Evolutionary conservation across 1,140 invertebrate genomes (phyloP), one percentile per base, ranked within the genome.

Genomic region (Halesus radiatus): DNA sequence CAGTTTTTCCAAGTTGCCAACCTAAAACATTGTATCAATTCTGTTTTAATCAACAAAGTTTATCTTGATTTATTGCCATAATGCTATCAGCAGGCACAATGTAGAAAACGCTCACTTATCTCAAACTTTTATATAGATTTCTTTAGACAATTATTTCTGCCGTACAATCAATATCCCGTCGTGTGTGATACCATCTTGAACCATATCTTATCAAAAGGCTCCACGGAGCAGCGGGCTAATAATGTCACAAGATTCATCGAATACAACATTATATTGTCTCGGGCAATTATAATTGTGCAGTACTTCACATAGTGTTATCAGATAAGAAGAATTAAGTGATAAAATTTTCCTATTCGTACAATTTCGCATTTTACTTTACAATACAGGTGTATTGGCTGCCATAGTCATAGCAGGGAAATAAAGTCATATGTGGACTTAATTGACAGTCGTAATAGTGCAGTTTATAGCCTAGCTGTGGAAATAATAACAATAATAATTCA

Each of bases 271-370:
- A 64, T 64, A 64, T 64, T 64, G 60, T 64, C 20, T 64, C 23
- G 22, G 22, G 15, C 60, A 29, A 22, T 64, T 64, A 26, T 64
- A 7, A 56, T 32, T 76, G 52, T 58, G 73, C 73, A 75, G 29
- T 15, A 50, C 66, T 74, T 74, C 52, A 68, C 22, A 77, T 54
- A 66, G 37, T 16, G 7, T 78, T 64, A 78, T 78, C 66, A 68
- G 76, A 78, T 78, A 78, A 78, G 76, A 13, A 70, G 60, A 50
- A 78, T 70, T 52, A 56, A 52, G 52, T 70, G 76, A 78, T 78
- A 78, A 78, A 76, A 45, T 52, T 52, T 26, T 66, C 76, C 60
- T 54, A 62, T 58, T n/a, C 37, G 32, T 22, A 26, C 18, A 45
- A 8, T 45, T 77, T 22, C 22, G 62, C 58, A 66, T 50, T 29